Evolutionary conservation across 92 coral and sea anemone genomes (phyloP), one percentile per base, ranked within the genome.

Genomic region (Epizoanthus scotinus): DNA sequence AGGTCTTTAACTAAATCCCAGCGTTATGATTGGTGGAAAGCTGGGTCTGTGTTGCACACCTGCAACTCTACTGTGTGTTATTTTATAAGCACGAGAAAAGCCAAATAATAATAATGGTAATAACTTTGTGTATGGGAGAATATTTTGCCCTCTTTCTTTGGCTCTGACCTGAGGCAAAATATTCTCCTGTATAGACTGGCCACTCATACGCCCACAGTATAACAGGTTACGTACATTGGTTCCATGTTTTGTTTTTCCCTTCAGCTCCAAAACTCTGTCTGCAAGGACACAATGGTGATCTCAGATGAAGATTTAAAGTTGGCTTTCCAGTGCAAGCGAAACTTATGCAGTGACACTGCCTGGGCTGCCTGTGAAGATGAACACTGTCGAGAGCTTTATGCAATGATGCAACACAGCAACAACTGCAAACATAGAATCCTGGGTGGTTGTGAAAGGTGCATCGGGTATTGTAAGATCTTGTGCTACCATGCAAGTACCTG

Each of bases 381-480:
- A 36, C 65, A 54, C 17, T 89, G 92, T 67, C 86, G n/a, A 60
- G 78, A 65, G 22, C 66, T 83, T 54, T 77, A 78, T 42, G 21
- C 9, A 6, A 63, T 64, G 56, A 72, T 82, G 13, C 3, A 24
- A 49, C 92, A 89, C 71, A 82, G 90, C 17, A 68, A 29, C 71
- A 74, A 66, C 18, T 88, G 91, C 63, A 70, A 20, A 6, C 61
- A 71, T 52, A 75, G 73, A 70, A 84, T 77, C 1, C 67, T 89
- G 12, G 90, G 92, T 28, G 90, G 90, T 15, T 89, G 92, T 44
- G 22, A 8, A 8, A 22, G 19, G 19, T 89, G 92, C 71, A 40
- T 38, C 38, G n/a, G 44, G 15, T 73, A 59, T 15, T 34, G 27
- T 6, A 56, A 86, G 8, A 36, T 67, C 22, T 72, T 86, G 15